Evolutionary conservation across 2,113 vertebrate genomes (phyloP), one percentile per base, ranked within the genome.

Genomic region (Corythoichthys intestinalis): DNA sequence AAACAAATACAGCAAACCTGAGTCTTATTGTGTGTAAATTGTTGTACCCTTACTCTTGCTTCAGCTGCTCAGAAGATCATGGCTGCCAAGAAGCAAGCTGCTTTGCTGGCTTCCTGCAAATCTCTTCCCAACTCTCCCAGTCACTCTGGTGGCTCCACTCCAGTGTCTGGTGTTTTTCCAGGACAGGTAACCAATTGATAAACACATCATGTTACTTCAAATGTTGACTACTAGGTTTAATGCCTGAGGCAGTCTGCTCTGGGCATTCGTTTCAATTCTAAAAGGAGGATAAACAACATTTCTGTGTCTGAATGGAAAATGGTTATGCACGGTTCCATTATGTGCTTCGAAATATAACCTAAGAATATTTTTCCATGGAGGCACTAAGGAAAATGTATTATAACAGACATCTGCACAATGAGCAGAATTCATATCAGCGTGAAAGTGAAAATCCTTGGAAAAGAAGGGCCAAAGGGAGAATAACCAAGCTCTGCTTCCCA

Each of bases 81-180:
- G 79, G 90, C 94, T 0, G 87, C 94, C 64, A 95, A 95, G 77
- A 96, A 96, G 65, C 96, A 98, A 85, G 94, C 95, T 65, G 94
- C 94, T 67, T 89, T 95, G n/a, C 71, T 96, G 79, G 94, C 94
- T 0, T 94, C 95, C 82, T 98, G 96, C 89, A 98, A 97, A 86
- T 98, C 96, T 15, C 90, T 98, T 66, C 96, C 96, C 28, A 98
- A 95, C 90, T 95, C 94, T 54, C 96, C 96, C n/a, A 96, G 92
- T 83, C 96, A 98, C 82, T 97, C 95, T 0, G 93, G 94, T 10
- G 93, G 93, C 46, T 96, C 96, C 72, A 96, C 95, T 2, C 95
- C 95, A 0, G 90, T 96, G 44, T 92, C 92, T 0, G 91, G 89
- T 2, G 69, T 91, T 70, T 90, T 88, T 73, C 90, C 93, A 14